Evolutionary conservation across 2,113 vertebrate species (phyloP).

Genomic region (Vidua macroura): DNA sequence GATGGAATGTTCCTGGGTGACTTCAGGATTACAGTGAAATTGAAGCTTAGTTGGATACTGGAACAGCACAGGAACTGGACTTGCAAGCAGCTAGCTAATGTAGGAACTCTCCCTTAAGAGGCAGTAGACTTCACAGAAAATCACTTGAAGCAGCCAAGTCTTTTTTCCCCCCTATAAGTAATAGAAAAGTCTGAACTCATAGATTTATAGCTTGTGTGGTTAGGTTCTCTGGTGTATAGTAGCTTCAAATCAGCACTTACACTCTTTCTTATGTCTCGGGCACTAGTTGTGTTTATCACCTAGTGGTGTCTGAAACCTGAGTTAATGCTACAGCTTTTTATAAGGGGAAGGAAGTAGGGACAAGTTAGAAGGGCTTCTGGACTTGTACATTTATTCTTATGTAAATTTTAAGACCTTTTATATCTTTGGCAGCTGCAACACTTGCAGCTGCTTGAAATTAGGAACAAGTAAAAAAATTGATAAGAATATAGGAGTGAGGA

Average conservation of each 20-base stretch:
- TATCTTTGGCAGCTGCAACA: neutral
- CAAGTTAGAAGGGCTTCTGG: neutral
- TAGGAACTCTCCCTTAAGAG: neutral
- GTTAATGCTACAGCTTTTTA: neutral
- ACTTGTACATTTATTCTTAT: neutral
- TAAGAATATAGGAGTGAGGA: neutral
- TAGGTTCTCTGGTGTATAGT: neutral
- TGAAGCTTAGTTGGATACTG: neutral
- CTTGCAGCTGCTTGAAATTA: neutral
- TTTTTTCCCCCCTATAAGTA: fast-evolving
- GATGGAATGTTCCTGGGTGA: neutral
- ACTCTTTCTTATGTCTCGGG: neutral
- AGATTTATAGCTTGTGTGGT: neutral
- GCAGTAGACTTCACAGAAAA: neutral
- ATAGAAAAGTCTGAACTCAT: neutral
- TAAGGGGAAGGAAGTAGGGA: neutral
- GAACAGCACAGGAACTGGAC: neutral
- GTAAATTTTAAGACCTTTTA: neutral
- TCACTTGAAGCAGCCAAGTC: neutral
- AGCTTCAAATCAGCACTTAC: too few species aligned
- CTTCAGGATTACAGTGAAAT: neutral
- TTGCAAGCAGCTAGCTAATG: neutral
- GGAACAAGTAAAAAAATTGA: neutral
- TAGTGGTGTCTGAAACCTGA: neutral
- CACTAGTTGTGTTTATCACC: neutral